These are phyloP conservation scores for Sebastes flavidus DNA, from an alignment of 2,797 vertebrate species.

Conservation along the genomic window DNA sequence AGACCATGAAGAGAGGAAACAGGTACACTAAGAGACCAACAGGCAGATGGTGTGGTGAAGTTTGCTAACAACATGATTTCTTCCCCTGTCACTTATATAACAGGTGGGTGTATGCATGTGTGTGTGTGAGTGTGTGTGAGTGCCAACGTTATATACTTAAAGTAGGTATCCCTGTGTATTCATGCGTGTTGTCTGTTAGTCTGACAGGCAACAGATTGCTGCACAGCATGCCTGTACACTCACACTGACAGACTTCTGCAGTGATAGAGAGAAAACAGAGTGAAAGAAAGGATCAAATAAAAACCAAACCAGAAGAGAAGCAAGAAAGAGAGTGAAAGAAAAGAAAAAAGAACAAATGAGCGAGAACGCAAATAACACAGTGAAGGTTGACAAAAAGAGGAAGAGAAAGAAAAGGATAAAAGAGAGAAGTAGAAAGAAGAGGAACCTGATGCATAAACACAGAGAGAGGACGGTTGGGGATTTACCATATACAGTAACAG, in stretches of 20 bases:
- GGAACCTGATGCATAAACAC: slow-evolving; percentile 44
- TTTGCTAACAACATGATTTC: slow-evolving; percentile 13
- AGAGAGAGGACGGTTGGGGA: slow-evolving; percentile 30
- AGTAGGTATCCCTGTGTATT: background rate
- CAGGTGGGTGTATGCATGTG: slow-evolving; percentile 12
- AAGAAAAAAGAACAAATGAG: background rate
- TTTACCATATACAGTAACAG: slow-evolving; percentile 63
- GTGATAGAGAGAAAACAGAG: background rate
- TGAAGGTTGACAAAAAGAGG: background rate
- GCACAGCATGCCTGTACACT: slow-evolving; percentile 46
- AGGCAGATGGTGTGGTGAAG: slow-evolving; percentile 3
- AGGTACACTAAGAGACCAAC: background rate
- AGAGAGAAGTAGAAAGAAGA: slow-evolving; percentile 35
- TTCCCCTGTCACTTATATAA: slow-evolving; percentile 17
- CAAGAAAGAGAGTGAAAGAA: background rate
- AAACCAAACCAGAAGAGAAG: background rate
- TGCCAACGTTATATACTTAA: background rate
- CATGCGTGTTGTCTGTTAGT: background rate
- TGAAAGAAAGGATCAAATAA: background rate
- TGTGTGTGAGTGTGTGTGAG: background rate
- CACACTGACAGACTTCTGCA: slow-evolving; percentile 18
- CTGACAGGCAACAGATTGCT: slow-evolving; percentile 51
- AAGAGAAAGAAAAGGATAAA: background rate
- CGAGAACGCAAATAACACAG: background rate
- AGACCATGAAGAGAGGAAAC: background rate